These are phyloP conservation scores for Momotus momota DNA, from an alignment of 2,797 vertebrate genomes.

Conservation along the genomic window DNA sequence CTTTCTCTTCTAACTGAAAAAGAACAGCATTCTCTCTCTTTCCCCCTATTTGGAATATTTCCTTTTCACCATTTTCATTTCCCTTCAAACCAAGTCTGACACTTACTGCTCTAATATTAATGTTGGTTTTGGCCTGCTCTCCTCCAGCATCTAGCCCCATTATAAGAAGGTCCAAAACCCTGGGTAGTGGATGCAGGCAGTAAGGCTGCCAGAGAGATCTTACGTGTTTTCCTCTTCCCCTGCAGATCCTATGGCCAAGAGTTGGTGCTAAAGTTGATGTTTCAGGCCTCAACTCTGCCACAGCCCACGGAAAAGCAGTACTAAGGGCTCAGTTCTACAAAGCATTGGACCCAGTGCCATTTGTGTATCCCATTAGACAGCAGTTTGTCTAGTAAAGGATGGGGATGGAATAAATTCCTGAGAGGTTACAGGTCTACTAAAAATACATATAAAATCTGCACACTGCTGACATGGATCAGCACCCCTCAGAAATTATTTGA, in stretches of 20 bases:
- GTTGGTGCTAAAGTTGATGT: not conserved
- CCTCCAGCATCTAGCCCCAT: not conserved
- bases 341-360: not conserved
- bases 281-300: not conserved
- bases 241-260: not conserved
- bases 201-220: not conserved
- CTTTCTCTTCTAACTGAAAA: not conserved
- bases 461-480: rapidly evolving
- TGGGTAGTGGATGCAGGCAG: not conserved
- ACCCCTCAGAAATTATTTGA: not conserved
- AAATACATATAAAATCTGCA: not conserved
- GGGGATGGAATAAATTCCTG: not conserved
- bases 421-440: not conserved
- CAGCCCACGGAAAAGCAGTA: not conserved
- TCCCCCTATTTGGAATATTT: not conserved
- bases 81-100: not conserved
- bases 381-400: not conserved
- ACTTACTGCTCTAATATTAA: not conserved
- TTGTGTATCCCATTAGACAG: too few species aligned
- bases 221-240: not conserved
- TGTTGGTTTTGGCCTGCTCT: not conserved
- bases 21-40: not conserved
- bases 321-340: not conserved
- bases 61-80: not conserved
- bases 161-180: not conserved